Evolutionary conservation across 2,113 vertebrate genomes (phyloP).

Genomic region (Aegotheles bennettii): DNA sequence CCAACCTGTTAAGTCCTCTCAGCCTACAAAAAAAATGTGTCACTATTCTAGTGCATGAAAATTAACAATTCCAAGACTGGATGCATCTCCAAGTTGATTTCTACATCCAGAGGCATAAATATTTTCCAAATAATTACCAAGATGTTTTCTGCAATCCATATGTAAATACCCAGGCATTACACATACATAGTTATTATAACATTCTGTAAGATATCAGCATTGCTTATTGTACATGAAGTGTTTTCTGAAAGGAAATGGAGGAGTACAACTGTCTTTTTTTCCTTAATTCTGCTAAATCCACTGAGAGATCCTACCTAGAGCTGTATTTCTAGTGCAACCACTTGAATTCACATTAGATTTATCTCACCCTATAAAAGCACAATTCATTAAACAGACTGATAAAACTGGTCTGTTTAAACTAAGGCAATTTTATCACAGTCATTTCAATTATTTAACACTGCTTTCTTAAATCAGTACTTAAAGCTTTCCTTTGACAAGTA

Average conservation of each 20-base stretch:
- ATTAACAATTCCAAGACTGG: not conserved
- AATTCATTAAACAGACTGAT: constrained; percentile 84
- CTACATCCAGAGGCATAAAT: not conserved
- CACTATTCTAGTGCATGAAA: not conserved
- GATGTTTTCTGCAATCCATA: not conserved
- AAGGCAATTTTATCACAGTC: constrained; percentile 83
- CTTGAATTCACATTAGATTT: constrained; percentile 78
- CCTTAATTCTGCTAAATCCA: constrained; percentile 24
- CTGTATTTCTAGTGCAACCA: constrained; percentile 68
- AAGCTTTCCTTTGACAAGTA: constrained; percentile 78
- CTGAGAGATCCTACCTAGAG: constrained; percentile 61
- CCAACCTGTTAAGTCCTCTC: constrained; percentile 16
- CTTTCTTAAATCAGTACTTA: constrained; percentile 80
- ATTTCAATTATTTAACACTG: constrained; percentile 81
- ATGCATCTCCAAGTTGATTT: not conserved
- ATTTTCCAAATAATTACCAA: not conserved
- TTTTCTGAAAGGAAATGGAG: constrained; percentile 42
- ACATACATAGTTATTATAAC: not conserved
- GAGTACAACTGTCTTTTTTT: not conserved
- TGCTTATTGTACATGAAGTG: not conserved
- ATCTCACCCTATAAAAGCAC: constrained; percentile 80
- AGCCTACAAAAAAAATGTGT: constrained; percentile 16
- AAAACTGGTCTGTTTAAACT: constrained; percentile 82
- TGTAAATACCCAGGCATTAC: not conserved
- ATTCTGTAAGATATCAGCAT: not conserved